Evolutionary conservation across 2,113 vertebrate genomes (phyloP).

Genomic region (Cephalophus harveyi): DNA sequence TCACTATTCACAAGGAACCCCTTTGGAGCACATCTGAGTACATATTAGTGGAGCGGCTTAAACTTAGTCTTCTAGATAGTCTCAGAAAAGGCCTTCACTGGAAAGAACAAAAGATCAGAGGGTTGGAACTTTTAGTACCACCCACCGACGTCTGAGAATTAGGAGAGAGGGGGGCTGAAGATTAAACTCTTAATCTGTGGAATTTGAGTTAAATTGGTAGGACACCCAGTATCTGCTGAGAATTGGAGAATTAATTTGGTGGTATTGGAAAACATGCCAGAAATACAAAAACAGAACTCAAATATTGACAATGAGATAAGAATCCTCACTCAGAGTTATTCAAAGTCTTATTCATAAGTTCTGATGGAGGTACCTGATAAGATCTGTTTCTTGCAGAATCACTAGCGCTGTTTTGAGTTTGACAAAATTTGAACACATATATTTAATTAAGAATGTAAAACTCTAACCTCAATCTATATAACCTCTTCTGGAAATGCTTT

Average conservation of each 20-base stretch:
- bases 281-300: not conserved
- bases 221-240: not conserved
- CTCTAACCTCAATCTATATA: constrained; percentile 45
- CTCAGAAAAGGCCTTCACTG: not conserved
- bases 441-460: constrained; percentile 18
- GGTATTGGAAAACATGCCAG: not conserved
- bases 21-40: not conserved
- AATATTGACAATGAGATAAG: not conserved
- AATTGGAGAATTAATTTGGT: not conserved
- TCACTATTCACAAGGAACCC: not conserved
- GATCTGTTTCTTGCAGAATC: not conserved
- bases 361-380: not conserved
- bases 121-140: not conserved
- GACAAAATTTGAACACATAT: not conserved
- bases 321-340: not conserved
- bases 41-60: not conserved
- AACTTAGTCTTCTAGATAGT: not conserved
- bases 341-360: not conserved
- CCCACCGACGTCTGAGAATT: not conserved
- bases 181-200: not conserved
- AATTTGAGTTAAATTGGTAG: not conserved
- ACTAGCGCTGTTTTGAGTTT: not conserved
- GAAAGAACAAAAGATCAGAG: not conserved
- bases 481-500: constrained; percentile 39
- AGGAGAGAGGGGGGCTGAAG: not conserved